phyloP scores from a whole-genome alignment of 2,888 invertebrate species.

The Lepidocyrtinus sp. region DNA sequence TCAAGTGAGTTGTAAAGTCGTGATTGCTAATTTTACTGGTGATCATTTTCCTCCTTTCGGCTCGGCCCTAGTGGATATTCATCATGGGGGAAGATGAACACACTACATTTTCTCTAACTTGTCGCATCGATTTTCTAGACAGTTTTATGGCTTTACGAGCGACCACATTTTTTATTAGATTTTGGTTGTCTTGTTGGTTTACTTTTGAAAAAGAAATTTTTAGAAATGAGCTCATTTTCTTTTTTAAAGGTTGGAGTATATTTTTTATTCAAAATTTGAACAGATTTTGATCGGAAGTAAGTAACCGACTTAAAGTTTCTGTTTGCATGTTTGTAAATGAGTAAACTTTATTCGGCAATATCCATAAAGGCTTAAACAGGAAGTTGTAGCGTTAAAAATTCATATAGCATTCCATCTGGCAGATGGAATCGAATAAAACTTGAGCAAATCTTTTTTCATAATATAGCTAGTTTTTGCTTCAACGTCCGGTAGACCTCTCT shows the following conservation, averaged over 20 bases:
- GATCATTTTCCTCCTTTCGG: constrained; percentile 31
- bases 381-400: neutral
- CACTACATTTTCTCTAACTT: neutral
- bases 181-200: neutral
- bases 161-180: neutral
- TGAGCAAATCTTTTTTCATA: neutral
- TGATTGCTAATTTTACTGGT: constrained; percentile 39
- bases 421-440: neutral
- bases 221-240: neutral
- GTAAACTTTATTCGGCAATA: neutral
- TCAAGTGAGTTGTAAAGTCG: constrained; percentile 27
- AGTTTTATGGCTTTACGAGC: neutral
- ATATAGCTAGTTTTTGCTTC: neutral
- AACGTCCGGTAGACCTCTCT: neutral
- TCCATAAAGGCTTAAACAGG: neutral
- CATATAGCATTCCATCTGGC: neutral
- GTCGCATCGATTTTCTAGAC: neutral
- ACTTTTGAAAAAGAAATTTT: neutral
- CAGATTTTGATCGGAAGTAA: no score
- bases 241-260: no score
- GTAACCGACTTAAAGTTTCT: neutral
- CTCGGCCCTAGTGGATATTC: neutral
- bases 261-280: no score
- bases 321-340: neutral
- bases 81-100: neutral